phyloP scores from a whole-genome alignment of 2,888 invertebrate species.

The Conchocele bisecta region DNA sequence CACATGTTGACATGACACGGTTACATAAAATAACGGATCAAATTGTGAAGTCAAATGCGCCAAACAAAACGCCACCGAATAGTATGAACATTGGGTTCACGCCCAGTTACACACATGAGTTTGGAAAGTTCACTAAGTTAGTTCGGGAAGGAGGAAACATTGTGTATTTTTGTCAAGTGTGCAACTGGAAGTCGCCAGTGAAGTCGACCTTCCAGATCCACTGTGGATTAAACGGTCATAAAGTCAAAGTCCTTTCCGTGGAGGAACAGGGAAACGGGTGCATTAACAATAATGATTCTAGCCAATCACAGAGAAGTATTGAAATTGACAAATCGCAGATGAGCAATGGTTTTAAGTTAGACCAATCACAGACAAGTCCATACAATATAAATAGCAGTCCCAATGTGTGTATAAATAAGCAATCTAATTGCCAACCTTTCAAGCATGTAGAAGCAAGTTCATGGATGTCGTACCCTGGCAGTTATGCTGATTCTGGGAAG shows the following conservation, averaged over 20 bases:
- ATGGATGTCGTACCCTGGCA: too few species aligned
- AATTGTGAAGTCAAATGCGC: constrained; percentile 59
- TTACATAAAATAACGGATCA: constrained; percentile 68
- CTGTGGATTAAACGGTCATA: constrained; percentile 63
- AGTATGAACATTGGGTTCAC: constrained; percentile 15
- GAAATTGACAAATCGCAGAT: too few species aligned
- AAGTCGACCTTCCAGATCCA: constrained; percentile 70
- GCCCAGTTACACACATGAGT: constrained; percentile 68
- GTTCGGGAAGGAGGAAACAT: constrained; percentile 74
- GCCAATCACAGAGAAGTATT: too few species aligned
- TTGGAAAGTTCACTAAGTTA: constrained; percentile 73
- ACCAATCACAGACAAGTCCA: too few species aligned
- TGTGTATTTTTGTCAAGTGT: constrained; percentile 75
- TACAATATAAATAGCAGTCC: too few species aligned
- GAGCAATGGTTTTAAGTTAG: too few species aligned
- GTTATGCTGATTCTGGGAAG: too few species aligned
- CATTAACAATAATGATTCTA: too few species aligned
- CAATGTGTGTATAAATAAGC: too few species aligned
- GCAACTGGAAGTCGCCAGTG: constrained; percentile 74
- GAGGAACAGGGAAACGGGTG: constrained; percentile 46
- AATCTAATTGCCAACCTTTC: too few species aligned
- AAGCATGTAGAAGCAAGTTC: too few species aligned
- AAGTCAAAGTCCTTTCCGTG: constrained; percentile 59
- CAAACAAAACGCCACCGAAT: constrained; percentile 22
- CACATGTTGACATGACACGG: neutral